Percentiles rank a stretch among this genome's conserved stretches.
phyloP scores from a whole-genome alignment of 2,888 invertebrate species.

The Eilema caniola region DNA sequence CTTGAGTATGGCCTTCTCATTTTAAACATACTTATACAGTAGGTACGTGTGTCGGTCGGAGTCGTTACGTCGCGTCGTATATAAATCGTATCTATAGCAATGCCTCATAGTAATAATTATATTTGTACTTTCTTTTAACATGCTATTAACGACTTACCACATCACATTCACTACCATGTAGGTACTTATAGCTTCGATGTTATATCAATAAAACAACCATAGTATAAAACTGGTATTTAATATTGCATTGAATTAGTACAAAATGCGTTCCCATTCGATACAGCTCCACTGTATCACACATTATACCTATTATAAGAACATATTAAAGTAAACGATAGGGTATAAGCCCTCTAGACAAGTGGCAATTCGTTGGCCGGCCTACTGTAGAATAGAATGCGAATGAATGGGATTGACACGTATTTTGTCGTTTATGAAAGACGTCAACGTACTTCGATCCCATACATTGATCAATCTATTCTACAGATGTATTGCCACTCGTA shows the following conservation, averaged over 20 bases:
- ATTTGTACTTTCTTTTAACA: not conserved
- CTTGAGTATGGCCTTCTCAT: too few relatives aligned
- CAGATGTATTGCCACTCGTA: too few relatives aligned
- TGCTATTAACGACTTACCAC: slow-evolving; percentile 1
- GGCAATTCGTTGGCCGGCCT: too few relatives aligned
- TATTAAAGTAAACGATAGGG: too few relatives aligned
- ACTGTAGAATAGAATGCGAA: too few relatives aligned
- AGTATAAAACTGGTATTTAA: slow-evolving; percentile 7
- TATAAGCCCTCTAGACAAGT: too few relatives aligned
- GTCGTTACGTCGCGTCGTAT: not conserved
- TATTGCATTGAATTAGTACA: slow-evolving; percentile 5
- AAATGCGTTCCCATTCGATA: not conserved
- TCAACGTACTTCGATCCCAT: too few relatives aligned
- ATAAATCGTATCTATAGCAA: not conserved
- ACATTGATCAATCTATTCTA: too few relatives aligned
- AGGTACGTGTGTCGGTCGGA: not conserved
- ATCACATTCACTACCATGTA: not conserved
- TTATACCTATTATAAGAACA: not conserved
- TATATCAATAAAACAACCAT: not conserved
- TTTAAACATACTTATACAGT: too few relatives aligned
- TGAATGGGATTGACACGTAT: too few relatives aligned
- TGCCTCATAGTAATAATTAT: not conserved
- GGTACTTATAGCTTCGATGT: not conserved
- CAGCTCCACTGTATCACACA: not conserved
- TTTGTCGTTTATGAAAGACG: too few relatives aligned